These are phyloP conservation scores for Petrophora chlorosata DNA, from an alignment of 2,888 invertebrate species.

Conservation along the genomic window DNA sequence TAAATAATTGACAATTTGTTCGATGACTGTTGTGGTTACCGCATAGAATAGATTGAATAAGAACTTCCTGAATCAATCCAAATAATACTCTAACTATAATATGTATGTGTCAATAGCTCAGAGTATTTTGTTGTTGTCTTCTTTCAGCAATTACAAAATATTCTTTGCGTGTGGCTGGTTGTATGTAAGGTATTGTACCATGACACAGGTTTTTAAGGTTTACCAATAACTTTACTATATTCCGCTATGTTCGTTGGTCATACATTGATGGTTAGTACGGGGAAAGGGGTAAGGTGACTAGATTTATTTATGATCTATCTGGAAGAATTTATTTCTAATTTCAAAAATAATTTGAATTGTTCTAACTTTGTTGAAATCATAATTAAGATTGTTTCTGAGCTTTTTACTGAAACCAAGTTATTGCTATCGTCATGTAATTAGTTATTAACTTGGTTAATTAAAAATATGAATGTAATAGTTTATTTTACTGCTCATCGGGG, in stretches of 20 bases:
- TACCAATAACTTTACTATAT: conserved; percentile 53
- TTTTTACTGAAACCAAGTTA: too few relatives aligned
- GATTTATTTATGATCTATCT: background rate
- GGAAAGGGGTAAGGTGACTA: background rate
- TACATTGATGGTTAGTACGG: background rate
- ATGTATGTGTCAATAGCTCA: conserved; percentile 52
- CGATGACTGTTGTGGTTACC: too few relatives aligned
- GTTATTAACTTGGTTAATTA: too few relatives aligned
- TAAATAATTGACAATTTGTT: too few relatives aligned
- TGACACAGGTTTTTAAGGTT: conserved; percentile 61
- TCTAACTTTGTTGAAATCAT: too few relatives aligned
- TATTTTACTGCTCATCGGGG: too few relatives aligned
- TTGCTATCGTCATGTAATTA: too few relatives aligned
- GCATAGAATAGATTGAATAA: too few relatives aligned
- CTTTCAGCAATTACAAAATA: conserved; percentile 91
- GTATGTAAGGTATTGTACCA: conserved; percentile 90
- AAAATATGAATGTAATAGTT: too few relatives aligned
- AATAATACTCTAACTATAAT: background rate
- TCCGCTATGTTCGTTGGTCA: conserved; percentile 5
- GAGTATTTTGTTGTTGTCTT: conserved; percentile 83
- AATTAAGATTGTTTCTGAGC: too few relatives aligned
- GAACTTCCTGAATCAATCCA: too few relatives aligned
- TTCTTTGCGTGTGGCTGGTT: conserved; percentile 94
- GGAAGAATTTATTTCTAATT: background rate
- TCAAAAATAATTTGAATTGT: too few relatives aligned